A percentile compares a stretch with the other conserved stretches of the same genome.
phyloP scores from a whole-genome alignment of 2,113 vertebrate species.

The Halcyon malimbica region DNA sequence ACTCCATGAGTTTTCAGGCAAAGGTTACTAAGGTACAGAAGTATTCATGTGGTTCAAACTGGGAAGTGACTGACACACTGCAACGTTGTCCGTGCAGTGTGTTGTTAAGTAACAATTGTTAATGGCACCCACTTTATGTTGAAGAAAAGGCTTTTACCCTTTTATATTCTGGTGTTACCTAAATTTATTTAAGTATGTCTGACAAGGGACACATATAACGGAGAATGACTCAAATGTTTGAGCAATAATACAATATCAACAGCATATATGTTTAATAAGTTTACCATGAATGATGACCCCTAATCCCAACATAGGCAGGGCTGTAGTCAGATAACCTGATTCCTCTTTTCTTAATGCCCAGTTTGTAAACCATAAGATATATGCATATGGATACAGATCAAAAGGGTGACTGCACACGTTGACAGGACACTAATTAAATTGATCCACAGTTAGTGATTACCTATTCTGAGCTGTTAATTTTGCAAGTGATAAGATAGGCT shows the following conservation, averaged over 20 bases:
- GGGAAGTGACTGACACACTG: not conserved
- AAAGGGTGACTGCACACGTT: not conserved
- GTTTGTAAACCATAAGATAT: not conserved
- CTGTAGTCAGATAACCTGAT: not conserved
- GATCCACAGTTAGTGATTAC: slow-evolving; percentile 4
- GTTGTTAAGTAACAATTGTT: not conserved
- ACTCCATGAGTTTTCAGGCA: not conserved
- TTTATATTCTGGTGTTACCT: not conserved
- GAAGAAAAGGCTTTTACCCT: not conserved
- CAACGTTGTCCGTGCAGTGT: not conserved
- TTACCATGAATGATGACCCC: not conserved
- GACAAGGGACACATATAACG: not conserved
- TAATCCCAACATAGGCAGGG: not conserved
- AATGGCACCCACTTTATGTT: not conserved
- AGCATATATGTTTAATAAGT: not conserved
- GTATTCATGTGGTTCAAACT: not conserved
- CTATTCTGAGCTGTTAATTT: slow-evolving; percentile 1
- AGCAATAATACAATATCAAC: not conserved
- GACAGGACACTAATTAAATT: slow-evolving; percentile 50
- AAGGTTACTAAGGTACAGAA: not conserved
- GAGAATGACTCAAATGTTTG: not conserved
- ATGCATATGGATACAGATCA: not conserved
- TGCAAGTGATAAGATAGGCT: not conserved
- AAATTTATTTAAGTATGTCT: not conserved
- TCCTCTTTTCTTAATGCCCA: not conserved